These are phyloP conservation scores for Pseudoatta argentina DNA, from an alignment of 1,140 invertebrate species.

Conservation along the genomic window DNA sequence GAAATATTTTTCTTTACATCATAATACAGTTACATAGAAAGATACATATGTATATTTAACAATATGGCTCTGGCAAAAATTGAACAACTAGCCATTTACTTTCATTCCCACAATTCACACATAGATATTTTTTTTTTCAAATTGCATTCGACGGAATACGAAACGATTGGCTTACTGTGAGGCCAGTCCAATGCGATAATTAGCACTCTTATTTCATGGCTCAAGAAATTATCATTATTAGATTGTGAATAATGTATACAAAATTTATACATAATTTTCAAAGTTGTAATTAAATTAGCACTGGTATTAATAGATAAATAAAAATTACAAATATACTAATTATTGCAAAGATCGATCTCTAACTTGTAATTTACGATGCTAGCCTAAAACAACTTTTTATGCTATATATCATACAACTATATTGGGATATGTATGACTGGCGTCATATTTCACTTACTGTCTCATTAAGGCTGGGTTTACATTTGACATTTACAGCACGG, in stretches of 20 bases:
- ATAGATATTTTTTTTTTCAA: constrained; percentile 48
- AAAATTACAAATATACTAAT: constrained; percentile 29
- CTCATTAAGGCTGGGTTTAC: constrained; percentile 72
- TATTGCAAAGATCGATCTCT: neutral
- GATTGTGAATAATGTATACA: neutral
- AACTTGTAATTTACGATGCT: constrained; percentile 13
- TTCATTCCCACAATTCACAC: constrained; percentile 76
- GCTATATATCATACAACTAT: neutral
- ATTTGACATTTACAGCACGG: constrained; percentile 68
- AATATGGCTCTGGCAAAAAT: constrained; percentile 68
- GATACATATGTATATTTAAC: constrained; percentile 25
- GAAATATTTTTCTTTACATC: constrained; percentile 42
- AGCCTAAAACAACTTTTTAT: constrained; percentile 19
- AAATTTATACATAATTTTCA: neutral
- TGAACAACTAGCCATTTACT: constrained; percentile 71
- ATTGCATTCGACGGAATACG: constrained; percentile 66
- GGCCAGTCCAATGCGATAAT: constrained; percentile 56
- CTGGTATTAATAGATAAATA: neutral
- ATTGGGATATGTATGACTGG: constrained; percentile 42
- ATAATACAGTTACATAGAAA: constrained; percentile 37
- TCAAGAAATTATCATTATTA: constrained; percentile 5
- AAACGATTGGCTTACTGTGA: constrained; percentile 58
- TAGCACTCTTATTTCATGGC: constrained; percentile 10
- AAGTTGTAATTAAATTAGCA: neutral
- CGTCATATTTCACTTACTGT: constrained; percentile 51